Evolutionary conservation across 2,888 invertebrate genomes (phyloP).

Genomic region (Cheilosia variabilis): DNA sequence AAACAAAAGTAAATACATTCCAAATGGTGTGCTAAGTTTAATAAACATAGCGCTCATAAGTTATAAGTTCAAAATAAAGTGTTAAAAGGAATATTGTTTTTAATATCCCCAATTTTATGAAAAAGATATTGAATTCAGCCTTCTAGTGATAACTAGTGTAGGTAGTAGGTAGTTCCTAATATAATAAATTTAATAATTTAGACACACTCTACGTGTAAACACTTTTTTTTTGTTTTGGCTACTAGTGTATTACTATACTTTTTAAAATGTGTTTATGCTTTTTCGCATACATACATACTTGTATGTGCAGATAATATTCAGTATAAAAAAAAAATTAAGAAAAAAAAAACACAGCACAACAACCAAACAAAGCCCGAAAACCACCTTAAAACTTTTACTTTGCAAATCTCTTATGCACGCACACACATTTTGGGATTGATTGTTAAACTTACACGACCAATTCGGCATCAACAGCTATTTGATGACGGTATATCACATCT

Average conservation of each 20-base stretch:
- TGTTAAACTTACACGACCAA: slow-evolving; percentile 64
- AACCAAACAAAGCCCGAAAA: slow-evolving; percentile 67
- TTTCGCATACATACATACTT: slow-evolving; percentile 23
- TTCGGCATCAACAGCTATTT: slow-evolving; percentile 59
- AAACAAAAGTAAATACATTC: slow-evolving; percentile 1
- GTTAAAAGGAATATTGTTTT: no score
- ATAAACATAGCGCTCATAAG: no score
- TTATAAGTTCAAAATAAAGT: no score
- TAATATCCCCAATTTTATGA: no score
- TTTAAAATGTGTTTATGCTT: slow-evolving; percentile 23
- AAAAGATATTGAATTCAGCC: no score
- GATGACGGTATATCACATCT: slow-evolving; percentile 41
- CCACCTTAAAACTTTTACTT: slow-evolving; percentile 57
- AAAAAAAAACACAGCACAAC: slow-evolving; percentile 57
- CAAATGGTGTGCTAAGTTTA: no score
- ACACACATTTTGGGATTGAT: slow-evolving; percentile 60
- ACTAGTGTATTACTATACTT: slow-evolving; percentile 24
- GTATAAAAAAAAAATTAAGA: slow-evolving; percentile 20
- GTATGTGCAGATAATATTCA: slow-evolving; percentile 49
- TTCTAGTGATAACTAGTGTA: neutral
- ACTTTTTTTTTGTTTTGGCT: slow-evolving; percentile 31
- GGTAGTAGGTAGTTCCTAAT: no score
- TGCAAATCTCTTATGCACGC: slow-evolving; percentile 63
- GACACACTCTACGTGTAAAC: neutral
- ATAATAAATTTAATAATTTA: no score